phyloP scores from a whole-genome alignment of 2,888 invertebrate genomes.

The Oconnorella tubifera region DNA sequence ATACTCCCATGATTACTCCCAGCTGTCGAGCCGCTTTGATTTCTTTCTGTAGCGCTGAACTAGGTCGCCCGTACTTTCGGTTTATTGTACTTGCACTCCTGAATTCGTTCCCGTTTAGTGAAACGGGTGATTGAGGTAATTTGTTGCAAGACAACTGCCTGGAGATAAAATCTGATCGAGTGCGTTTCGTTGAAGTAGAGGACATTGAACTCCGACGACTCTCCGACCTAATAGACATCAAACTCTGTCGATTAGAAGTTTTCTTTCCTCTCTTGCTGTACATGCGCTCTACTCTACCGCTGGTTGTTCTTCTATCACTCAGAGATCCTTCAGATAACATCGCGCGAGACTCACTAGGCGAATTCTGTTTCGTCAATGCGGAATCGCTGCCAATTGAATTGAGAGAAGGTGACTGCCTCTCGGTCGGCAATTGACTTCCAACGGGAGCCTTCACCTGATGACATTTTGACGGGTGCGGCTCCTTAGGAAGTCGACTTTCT shows the following conservation, averaged over 20 bases:
- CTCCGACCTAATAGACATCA: no score
- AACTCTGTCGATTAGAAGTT: no score
- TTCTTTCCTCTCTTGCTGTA: no score
- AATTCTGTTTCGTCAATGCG: no score
- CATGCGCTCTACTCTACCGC: background rate
- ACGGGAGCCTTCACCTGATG: background rate
- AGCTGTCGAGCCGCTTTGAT: slow-evolving; percentile 62
- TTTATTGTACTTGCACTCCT: no score
- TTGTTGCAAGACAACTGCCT: no score
- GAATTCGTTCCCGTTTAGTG: no score
- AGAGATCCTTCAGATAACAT: no score
- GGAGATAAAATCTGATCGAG: no score
- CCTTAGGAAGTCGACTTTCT: background rate
- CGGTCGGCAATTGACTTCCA: background rate
- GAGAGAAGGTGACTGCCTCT: background rate
- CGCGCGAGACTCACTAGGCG: background rate
- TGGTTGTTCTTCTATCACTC: no score
- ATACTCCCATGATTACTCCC: slow-evolving; percentile 63
- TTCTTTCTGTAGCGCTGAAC: slow-evolving; percentile 46
- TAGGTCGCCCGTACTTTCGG: slow-evolving; percentile 17
- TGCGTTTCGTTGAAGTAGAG: background rate
- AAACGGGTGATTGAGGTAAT: background rate
- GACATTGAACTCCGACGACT: no score
- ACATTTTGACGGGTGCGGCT: background rate
- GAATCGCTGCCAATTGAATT: background rate